Conservation (phyloP, 2,113 vertebrate species). For the Callospermophilus lateralis region DNA sequence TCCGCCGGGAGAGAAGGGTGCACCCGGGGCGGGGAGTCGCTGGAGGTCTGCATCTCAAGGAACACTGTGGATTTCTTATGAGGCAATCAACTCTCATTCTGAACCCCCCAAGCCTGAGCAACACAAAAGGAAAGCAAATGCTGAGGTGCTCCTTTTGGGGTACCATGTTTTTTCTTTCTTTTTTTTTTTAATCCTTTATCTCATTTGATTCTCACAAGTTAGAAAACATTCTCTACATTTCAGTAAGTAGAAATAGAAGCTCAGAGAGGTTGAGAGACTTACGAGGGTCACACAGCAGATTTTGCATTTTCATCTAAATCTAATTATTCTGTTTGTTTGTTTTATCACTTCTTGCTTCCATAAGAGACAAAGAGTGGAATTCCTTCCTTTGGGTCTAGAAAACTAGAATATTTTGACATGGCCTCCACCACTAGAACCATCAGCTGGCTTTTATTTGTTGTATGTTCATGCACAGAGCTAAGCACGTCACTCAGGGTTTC, state of each 20-base stretch:
- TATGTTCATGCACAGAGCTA: fast-evolving
- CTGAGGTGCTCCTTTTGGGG: background rate
- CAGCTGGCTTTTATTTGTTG: background rate
- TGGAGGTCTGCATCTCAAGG: background rate
- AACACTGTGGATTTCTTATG: background rate
- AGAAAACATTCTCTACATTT: background rate
- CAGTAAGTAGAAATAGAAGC: background rate
- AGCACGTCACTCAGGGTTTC: background rate
- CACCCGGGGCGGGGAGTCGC: background rate
- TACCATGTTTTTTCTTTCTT: background rate
- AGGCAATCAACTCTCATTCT: background rate
- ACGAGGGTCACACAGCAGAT: background rate
- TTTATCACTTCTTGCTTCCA: background rate
- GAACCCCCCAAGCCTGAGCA: background rate
- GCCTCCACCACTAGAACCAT: background rate
- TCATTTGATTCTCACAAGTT: background rate
- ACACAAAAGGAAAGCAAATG: background rate
- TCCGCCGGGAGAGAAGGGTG: background rate
- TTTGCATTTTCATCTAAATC: background rate
- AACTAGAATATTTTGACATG: background rate
- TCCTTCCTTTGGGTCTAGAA: background rate
- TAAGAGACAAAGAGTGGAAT: background rate
- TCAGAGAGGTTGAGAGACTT: background rate
- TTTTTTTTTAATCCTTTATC: background rate
- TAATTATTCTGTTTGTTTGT: background rate